Conservation (phyloP, 2,888 invertebrate species). For the Agrochola macilenta region DNA sequence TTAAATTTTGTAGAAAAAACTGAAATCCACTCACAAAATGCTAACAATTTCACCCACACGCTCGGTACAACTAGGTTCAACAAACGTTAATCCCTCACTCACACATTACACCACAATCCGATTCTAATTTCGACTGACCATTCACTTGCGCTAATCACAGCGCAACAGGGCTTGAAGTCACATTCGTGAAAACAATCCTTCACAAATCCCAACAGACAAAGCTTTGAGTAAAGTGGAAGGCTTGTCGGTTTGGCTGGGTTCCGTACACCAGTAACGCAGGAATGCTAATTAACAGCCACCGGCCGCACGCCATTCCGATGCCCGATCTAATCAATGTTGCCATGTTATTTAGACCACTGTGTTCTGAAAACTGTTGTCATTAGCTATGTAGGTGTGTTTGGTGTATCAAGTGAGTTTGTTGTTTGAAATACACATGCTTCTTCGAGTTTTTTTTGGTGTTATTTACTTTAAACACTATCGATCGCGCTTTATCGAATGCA, state of each 20-base stretch:
- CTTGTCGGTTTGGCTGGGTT: slow-evolving; percentile 56
- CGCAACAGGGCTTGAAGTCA: slow-evolving; percentile 45
- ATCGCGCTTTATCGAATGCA: not conserved
- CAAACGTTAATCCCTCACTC: not conserved
- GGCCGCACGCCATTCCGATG: slow-evolving; percentile 60
- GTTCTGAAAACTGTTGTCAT: slow-evolving; percentile 45
- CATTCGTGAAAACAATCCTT: slow-evolving; percentile 58
- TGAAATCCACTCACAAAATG: not conserved
- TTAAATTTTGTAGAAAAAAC: no score
- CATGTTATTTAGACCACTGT: slow-evolving; percentile 49
- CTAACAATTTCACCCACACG: not conserved
- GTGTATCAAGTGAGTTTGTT: not conserved
- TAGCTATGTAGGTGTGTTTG: slow-evolving; percentile 12
- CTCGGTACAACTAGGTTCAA: not conserved
- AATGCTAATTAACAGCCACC: slow-evolving; percentile 73
- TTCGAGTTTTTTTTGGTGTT: not conserved
- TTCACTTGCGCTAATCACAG: slow-evolving; percentile 52
- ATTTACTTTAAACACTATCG: not conserved
- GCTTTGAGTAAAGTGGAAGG: slow-evolving; percentile 62
- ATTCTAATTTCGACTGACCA: slow-evolving; percentile 42
- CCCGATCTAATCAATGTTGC: slow-evolving; percentile 60
- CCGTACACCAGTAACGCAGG: slow-evolving; percentile 62
- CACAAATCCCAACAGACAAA: slow-evolving; percentile 64
- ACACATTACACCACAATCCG: slow-evolving; percentile 8
- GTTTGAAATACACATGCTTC: not conserved